Percentiles rank a stretch among this genome's conserved stretches.
These are phyloP conservation scores for Acanthacorydalis orientalis DNA, from an alignment of 2,888 invertebrate species.

Conservation along the genomic window DNA sequence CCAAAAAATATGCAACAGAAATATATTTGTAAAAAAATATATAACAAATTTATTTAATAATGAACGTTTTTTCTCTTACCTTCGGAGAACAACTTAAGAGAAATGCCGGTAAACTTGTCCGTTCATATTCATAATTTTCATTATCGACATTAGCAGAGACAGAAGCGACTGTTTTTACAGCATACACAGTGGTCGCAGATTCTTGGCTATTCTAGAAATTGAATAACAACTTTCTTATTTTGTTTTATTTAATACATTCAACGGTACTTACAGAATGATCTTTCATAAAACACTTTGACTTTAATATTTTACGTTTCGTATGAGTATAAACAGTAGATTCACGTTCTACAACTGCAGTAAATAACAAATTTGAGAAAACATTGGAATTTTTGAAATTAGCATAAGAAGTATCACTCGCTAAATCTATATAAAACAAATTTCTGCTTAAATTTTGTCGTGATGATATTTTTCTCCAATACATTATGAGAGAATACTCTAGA, in stretches of 20 bases:
- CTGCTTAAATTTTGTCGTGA: no score
- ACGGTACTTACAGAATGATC: no score
- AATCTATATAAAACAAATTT: no score
- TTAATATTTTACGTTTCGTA: slow-evolving; percentile 16
- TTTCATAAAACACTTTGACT: no score
- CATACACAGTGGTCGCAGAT: no score
- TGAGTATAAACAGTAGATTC: not conserved
- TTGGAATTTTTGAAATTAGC: not conserved
- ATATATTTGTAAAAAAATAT: not conserved
- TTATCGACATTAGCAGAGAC: not conserved
- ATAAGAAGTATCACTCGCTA: not conserved
- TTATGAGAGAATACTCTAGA: not conserved
- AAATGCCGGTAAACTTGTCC: not conserved
- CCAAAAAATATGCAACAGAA: not conserved
- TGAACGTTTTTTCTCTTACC: not conserved
- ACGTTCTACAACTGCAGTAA: not conserved
- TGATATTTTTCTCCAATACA: not conserved
- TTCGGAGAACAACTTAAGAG: not conserved
- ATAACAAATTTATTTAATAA: not conserved
- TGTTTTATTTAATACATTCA: no score
- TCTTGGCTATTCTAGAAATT: no score
- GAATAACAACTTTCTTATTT: no score
- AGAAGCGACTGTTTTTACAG: no score
- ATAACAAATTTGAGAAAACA: not conserved
- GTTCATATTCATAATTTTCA: not conserved